phyloP scores from a whole-genome alignment of 2,113 vertebrate genomes.

The Syngnathus scovelli region DNA sequence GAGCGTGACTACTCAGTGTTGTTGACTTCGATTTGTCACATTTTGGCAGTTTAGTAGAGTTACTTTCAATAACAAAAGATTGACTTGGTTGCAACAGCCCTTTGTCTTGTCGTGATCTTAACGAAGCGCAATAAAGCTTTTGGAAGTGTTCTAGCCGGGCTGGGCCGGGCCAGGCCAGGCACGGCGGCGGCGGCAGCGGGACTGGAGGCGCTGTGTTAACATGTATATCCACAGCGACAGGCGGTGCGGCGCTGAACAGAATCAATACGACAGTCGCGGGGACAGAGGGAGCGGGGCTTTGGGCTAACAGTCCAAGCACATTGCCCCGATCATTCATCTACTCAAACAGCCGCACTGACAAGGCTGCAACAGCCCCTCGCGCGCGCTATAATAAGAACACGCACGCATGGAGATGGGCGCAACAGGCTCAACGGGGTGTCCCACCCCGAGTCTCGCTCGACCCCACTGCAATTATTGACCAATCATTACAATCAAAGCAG shows the following conservation, averaged over 20 bases:
- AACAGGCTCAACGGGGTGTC: constrained; percentile 20
- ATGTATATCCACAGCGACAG: constrained; percentile 95
- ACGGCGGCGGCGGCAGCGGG: constrained; percentile 44
- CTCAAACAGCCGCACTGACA: constrained; percentile 82
- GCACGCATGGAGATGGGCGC: constrained; percentile 12
- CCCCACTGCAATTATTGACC: not conserved
- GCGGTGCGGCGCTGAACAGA: constrained; percentile 83
- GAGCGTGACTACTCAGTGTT: not conserved
- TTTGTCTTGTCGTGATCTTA: not conserved
- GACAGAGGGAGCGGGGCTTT: constrained; percentile 82
- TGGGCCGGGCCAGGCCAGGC: constrained; percentile 58
- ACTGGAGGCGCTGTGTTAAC: constrained; percentile 80
- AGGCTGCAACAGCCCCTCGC: constrained; percentile 47
- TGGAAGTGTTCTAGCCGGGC: constrained; percentile 57
- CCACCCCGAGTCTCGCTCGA: not conserved
- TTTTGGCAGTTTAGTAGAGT: not conserved
- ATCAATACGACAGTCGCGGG: constrained; percentile 98
- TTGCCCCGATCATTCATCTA: constrained; percentile 93
- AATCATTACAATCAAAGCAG: constrained; percentile 2
- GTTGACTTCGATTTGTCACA: not conserved
- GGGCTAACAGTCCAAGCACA: constrained; percentile 97
- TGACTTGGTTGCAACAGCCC: not conserved
- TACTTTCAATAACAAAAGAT: not conserved
- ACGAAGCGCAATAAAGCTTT: constrained; percentile 25
- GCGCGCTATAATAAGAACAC: constrained; percentile 48